Evolutionary conservation across 2,888 invertebrate genomes (phyloP).

Genomic region (Tipula vernalis): DNA sequence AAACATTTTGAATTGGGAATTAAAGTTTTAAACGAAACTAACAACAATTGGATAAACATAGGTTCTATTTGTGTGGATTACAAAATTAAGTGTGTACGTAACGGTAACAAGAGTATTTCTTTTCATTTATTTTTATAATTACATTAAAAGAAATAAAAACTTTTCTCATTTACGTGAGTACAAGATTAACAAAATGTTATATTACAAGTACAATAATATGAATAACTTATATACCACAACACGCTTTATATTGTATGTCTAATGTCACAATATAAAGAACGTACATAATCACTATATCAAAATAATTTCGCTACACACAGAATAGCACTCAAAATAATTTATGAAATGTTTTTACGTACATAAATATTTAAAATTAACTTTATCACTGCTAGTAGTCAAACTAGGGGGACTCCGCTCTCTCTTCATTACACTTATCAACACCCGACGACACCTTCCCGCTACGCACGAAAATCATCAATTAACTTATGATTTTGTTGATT

Average conservation of each 20-base stretch:
- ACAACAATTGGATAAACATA: neutral
- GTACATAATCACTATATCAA: neutral
- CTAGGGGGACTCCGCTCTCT: too few relatives aligned
- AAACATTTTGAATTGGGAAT: neutral
- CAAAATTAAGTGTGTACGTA: neutral
- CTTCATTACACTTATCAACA: too few relatives aligned
- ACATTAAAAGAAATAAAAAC: neutral
- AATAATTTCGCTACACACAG: neutral
- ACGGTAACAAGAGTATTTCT: neutral
- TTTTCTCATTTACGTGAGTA: neutral
- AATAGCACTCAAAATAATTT: too few relatives aligned
- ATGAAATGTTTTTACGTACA: too few relatives aligned
- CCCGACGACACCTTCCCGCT: too few relatives aligned
- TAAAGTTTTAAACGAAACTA: neutral
- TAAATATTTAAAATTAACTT: too few relatives aligned
- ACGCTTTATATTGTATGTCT: neutral
- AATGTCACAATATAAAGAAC: neutral
- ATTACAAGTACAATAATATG: neutral
- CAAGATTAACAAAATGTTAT: neutral
- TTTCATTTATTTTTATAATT: neutral
- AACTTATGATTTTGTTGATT: too few relatives aligned
- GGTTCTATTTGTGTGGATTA: neutral
- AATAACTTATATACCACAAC: neutral
- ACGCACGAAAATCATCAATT: too few relatives aligned
- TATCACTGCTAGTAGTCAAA: too few relatives aligned